phyloP scores from a whole-genome alignment of 2,113 vertebrate species.

The Parus major region DNA sequence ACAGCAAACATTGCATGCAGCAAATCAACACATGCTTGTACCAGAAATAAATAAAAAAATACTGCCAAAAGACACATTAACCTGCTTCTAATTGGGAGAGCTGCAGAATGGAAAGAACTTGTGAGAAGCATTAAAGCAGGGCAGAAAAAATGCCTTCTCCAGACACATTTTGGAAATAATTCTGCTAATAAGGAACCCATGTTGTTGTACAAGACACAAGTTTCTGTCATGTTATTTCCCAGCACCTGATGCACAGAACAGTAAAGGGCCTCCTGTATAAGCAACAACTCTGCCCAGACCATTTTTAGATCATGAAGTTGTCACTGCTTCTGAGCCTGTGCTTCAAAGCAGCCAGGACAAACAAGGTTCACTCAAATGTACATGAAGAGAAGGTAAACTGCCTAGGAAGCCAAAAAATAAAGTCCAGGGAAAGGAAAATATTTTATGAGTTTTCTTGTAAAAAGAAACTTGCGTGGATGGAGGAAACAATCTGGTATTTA shows the following conservation, averaged over 20 bases:
- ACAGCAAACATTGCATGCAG: background rate
- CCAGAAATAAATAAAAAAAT: background rate
- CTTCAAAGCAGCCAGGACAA: conserved; percentile 41
- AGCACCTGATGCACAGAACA: background rate
- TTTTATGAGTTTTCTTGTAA: conserved; percentile 25
- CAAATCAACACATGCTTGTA: background rate
- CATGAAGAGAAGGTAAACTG: background rate
- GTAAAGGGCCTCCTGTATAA: background rate
- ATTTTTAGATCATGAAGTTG: background rate
- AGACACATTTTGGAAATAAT: background rate
- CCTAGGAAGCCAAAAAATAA: background rate
- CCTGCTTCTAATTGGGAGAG: background rate
- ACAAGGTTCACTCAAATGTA: background rate
- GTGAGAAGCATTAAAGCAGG: background rate
- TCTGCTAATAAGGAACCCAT: background rate
- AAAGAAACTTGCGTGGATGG: background rate
- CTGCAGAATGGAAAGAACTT: background rate
- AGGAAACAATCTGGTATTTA: background rate
- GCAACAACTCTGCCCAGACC: background rate
- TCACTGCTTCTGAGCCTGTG: background rate
- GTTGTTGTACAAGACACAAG: background rate
- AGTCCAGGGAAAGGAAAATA: background rate
- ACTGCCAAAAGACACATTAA: background rate
- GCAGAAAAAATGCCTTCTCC: background rate
- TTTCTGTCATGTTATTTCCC: background rate